Evolutionary conservation across 2,797 vertebrate genomes (phyloP), one percentile per base, ranked within the genome.

Genomic region (Pogonophryne albipinna): DNA sequence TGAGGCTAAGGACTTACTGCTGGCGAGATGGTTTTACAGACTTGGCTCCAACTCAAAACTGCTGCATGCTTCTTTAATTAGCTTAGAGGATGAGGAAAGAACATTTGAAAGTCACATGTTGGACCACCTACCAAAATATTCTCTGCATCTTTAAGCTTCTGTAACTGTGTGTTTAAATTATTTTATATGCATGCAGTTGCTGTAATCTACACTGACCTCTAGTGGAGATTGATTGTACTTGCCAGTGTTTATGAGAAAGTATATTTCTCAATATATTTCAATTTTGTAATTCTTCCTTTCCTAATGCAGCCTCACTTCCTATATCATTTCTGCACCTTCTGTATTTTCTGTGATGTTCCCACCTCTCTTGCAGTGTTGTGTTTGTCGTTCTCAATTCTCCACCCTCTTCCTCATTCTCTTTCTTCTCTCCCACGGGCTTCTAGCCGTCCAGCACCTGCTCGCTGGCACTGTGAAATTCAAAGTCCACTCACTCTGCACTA

Each of bases 171-270:
- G 20, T 16, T 42, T 73, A 56, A 74, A 70, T 45, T 17, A 4
- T 63, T 76, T 51, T 69, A 23, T 73, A 53, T 13, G 19, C 13
- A 52, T 78, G 57, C 69, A 80, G 73, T 85, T 85, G 57, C 51
- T 83, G 88, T 84, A 86, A 89, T 84, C 79, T 86, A 72, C 81
- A 88, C 91, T 92, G 93, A 86, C 93, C 92, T 88, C 92, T 91
- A 85, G 91, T 93, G 92, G 91, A 77, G 10, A 3, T 44, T 76
- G 57, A 79, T 81, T 86, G 75, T 88, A 83, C 79, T 82, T 90
- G 81, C 89, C 4, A 49, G 13, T 6, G 20, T 51, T 16, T 20
- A 52, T 17, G 49, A 49, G 17, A 46, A 59, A 34, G 41, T 27
- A 20, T 46, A 50, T 64, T 72, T n/a, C n/a, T n/a, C n/a, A n/a